Evolutionary conservation across 2,888 invertebrate genomes (phyloP), one percentile per base, ranked within the genome.

Genomic region (Bembecia ichneumoniformis): DNA sequence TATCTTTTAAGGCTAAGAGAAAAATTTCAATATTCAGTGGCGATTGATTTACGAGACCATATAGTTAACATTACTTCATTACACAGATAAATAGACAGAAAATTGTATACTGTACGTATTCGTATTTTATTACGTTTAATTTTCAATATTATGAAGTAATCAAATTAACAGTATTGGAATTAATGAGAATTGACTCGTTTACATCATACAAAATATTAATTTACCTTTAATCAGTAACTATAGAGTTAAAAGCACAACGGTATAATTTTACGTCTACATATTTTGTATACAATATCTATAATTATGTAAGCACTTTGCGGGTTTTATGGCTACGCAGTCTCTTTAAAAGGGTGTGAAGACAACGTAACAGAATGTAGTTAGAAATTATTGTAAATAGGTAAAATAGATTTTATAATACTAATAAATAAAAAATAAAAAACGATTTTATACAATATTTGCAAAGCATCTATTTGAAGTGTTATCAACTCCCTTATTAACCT

Each of bases 401-500:
- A n/a, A n/a, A 83, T 82, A 82, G 58, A 69, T 68, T 73, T 75
- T 74, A 45, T 69, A 69, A 70, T 68, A 63, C 58, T 52, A 57
- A 28, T 9, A 28, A 28, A 9, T 5, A 28, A 28, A 28, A 17
- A 7, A 28, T n/a, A 28, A 9, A 57, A 66, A 70, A 71, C 66
- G 61, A 66, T 82, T 82, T 82, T 81, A 77, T 82, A 82, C 75
- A 28, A 28, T 28, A 69, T 69, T 68, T 65, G 68, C 69, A 72
- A 61, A 67, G 69, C 45, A 43, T 48, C 62, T 62, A 62, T 58
- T 64, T 58, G 58, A 64, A 69, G 59, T 58, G 61, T 63, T 67
- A 62, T 43, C 46, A 36, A 58, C 54, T 63, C 59, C 62, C 62
- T 60, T 57, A 58, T n/a, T n/a, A n/a, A 58, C 57, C 64, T 60